Base-by-base conservation (phyloP, 2,797 vertebrate genomes). In the Tadarida brasiliensis region DNA sequence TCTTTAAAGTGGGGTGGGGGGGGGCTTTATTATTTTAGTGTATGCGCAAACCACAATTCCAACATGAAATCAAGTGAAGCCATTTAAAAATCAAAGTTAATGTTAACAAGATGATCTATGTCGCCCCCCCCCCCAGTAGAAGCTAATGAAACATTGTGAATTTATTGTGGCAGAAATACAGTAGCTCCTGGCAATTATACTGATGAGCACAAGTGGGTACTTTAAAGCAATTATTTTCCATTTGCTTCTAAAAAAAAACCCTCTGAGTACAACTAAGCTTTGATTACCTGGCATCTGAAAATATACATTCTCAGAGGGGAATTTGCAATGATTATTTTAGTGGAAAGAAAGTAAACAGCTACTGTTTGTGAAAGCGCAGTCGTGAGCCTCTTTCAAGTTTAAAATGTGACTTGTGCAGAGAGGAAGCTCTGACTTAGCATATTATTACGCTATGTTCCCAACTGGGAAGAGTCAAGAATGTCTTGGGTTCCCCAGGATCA, bases 171-270 rank as follows among this genome's bases (percentile, higher is more conserved):
- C 94, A 91, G 95, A 97, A 98, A 97, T 96, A 97, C 80, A 97
- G 63, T 95, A 86, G 87, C 96, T 98, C 82, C 90, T 95, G 94
- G 93, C 97, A 98, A 98, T 98, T 98, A 97, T 26, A 82, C 70
- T 97, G 96, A 98, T 98, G 88, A 98, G 96, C 82, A 97, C 92
- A 94, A 98, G 94, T 97, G 96, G 90, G 82, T 93, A 98, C 96
- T 98, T 98, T 97, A 97, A 98, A 97, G 97, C 77, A 98, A 98
- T 98, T 98, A 97, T 98, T 98, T 98, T 97, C 96, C 87, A 96
- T 97, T 97, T 12, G 96, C 0, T 87, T 95, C 80, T 87, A n/a
- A 95, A 94, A 95, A 94, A 96, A 97, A 97, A 65, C 30, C 33
- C 54, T 96, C 74, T 94, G 87, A 94, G 81, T 86, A 97, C 56